Percentiles rank a stretch among this genome's conserved stretches.
Evolutionary conservation across 2,888 invertebrate genomes (phyloP).

Genomic region (Anarsia innoxiella): DNA sequence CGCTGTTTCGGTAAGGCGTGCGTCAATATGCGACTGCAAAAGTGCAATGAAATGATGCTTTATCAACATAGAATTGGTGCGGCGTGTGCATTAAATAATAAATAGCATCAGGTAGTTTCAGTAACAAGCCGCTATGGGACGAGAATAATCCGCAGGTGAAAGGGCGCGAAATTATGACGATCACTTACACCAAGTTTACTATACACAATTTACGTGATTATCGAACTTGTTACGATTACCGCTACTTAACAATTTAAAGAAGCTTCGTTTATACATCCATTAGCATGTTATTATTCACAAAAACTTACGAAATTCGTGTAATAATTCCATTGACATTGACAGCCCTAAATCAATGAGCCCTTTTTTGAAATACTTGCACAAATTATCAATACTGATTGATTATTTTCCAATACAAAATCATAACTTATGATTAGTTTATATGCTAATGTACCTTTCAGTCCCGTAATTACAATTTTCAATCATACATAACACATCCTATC

Average conservation of each 20-base stretch:
- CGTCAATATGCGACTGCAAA: slow-evolving; percentile 50
- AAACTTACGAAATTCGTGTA: not conserved
- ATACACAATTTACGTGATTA: slow-evolving; percentile 21
- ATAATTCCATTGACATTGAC: slow-evolving; percentile 44
- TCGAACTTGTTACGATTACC: not conserved
- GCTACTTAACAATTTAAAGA: not conserved
- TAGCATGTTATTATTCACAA: not conserved
- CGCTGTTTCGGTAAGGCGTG: slow-evolving; percentile 73
- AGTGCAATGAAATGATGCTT: slow-evolving; percentile 22
- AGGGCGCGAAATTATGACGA: slow-evolving; percentile 70
- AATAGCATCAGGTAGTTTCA: not conserved
- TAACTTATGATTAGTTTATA: not conserved
- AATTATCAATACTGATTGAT: slow-evolving; percentile 13
- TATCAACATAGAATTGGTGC: slow-evolving; percentile 8
- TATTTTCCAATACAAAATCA: not conserved
- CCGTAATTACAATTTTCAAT: slow-evolving; percentile 18
- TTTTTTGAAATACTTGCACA: slow-evolving; percentile 23
- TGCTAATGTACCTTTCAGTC: slow-evolving; percentile 1
- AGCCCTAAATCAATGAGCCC: slow-evolving; percentile 46
- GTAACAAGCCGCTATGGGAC: not conserved
- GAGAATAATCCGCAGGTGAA: slow-evolving; percentile 41
- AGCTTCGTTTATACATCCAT: too few relatives aligned
- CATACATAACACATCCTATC: slow-evolving; percentile 30
- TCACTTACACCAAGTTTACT: too few relatives aligned
- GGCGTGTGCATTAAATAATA: slow-evolving; percentile 1